Evolutionary conservation across 1,140 invertebrate genomes (phyloP), one percentile per base, ranked within the genome.

Genomic region (Atta texana): DNA sequence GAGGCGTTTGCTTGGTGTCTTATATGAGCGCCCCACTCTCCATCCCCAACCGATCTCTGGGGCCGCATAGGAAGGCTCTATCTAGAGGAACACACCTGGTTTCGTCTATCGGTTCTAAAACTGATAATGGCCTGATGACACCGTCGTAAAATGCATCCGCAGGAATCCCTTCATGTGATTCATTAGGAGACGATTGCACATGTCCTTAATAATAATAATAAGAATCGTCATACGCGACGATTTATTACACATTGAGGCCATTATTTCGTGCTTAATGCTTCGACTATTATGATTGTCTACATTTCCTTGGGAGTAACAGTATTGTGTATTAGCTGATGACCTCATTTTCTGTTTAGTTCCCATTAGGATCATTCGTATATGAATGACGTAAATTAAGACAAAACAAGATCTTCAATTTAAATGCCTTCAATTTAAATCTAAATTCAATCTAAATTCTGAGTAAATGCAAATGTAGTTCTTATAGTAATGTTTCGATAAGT

Each of bases 11-110:
- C 90, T 93, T 93, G 92, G 92, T 93, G 93, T 94, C 94, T 95
- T 95, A 95, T 95, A 95, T 94, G 94, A 94, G 90, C 94, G 93
- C 94, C 94, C 94, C 94, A 95, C 94, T 94, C 94, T 94, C 68
- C 69, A n/a, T 74, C 34, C 28, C 91, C 44, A 87, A 82, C 87
- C 90, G 89, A 88, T 91, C 89, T 92, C 93, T 90, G 88, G 21
- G 77, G 84, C 82, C 87, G 88, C 92, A 94, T 92, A 94, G 93
- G 93, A 94, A 94, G 93, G 94, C 91, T 84, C 92, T 92, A 88
- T 91, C 89, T 87, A 89, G 90, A 88, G 93, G 39, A 93, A 91
- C 92, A 94, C 91, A 93, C 90, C 85, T 92, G 91, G 85, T 93
- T 92, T 94, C 91, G 92, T 93, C 92, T 91, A 92, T 91, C 89